A percentile compares a stretch with the other conserved stretches of the same genome.
Conservation (phyloP, 2,113 vertebrate species). For the Macaca fascicularis region T2T-MFA8v1.1 NC_088395.1:111406001-111406500, state of each 20-base stretch:
- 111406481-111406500: slow-evolving; percentile 22
- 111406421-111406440: slow-evolving; percentile 58
- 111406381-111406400: slow-evolving; percentile 47
- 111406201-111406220: neutral
- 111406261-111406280: neutral
- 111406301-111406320: slow-evolving; percentile 21
- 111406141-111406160: neutral
- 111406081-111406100: neutral
- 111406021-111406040: neutral
- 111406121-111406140: slow-evolving; percentile 1
- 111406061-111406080: neutral
- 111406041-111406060: neutral
- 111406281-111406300: neutral
- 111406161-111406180: neutral
- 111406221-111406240: slow-evolving; percentile 14
- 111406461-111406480: neutral
- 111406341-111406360: neutral
- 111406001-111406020: neutral
- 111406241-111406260: slow-evolving; percentile 26
- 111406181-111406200: neutral
- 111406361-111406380: slow-evolving; percentile 31
- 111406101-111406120: neutral
- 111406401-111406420: slow-evolving; percentile 15
- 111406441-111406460: slow-evolving; percentile 8
- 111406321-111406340: neutral